Conservation (phyloP, 1,140 invertebrate species). For the Battus philenor region DNA sequence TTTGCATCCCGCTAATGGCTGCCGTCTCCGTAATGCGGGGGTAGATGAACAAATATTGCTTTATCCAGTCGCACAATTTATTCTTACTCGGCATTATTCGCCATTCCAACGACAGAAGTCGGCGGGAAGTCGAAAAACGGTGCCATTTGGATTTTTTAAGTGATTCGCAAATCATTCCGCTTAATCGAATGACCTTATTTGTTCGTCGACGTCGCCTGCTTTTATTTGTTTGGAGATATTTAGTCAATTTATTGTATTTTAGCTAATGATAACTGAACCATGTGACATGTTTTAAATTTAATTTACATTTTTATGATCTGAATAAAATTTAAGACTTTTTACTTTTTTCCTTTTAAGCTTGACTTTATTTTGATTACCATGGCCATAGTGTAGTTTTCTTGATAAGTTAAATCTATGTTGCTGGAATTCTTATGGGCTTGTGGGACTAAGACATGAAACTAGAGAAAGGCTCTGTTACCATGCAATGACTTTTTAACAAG, state of each 20-base stretch:
- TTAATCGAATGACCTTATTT: constrained; percentile 65
- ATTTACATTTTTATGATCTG: too few species aligned
- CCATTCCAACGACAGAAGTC: constrained; percentile 55
- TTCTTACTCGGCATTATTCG: constrained; percentile 67
- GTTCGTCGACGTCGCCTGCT: constrained; percentile 42
- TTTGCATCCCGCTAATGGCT: constrained; percentile 73
- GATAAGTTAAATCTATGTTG: too few species aligned
- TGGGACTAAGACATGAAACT: too few species aligned
- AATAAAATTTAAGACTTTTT: too few species aligned
- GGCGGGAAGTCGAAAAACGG: constrained; percentile 50
- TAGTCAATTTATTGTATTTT: not conserved
- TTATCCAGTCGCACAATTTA: constrained; percentile 73
- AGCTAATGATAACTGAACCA: too few species aligned
- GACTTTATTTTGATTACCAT: too few species aligned
- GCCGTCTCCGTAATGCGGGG: constrained; percentile 66
- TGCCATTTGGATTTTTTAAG: constrained; percentile 62
- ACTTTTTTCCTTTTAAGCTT: too few species aligned
- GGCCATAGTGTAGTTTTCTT: too few species aligned
- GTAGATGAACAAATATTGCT: constrained; percentile 75
- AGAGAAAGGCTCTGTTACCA: too few species aligned
- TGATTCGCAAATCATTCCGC: constrained; percentile 66
- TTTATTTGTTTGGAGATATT: constrained; percentile 20
- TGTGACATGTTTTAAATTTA: too few species aligned
- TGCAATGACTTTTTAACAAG: too few species aligned
- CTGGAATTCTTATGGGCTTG: too few species aligned